Evolutionary conservation across 2,113 vertebrate genomes (phyloP).

Genomic region (Strix aluco): DNA sequence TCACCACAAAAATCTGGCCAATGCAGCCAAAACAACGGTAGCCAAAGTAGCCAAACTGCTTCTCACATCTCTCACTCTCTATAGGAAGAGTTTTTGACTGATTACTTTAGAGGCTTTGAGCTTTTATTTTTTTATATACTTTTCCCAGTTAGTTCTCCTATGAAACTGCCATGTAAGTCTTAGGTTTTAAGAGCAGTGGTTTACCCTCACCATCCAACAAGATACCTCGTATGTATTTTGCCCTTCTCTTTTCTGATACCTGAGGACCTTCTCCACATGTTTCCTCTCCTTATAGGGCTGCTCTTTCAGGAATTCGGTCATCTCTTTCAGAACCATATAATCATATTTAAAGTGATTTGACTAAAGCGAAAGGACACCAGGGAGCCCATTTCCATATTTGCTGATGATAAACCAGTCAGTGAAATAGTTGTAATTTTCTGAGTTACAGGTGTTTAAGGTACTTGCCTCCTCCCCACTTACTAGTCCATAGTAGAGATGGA

Average conservation of each 20-base stretch:
- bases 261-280: slow-evolving; percentile 74
- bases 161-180: not conserved
- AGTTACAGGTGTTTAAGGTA: not conserved
- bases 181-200: not conserved
- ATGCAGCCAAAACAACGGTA: not conserved
- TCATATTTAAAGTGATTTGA: slow-evolving; percentile 73
- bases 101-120: not conserved
- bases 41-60: not conserved
- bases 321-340: slow-evolving; percentile 80
- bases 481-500: not conserved
- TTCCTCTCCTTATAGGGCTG: slow-evolving; percentile 75
- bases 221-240: slow-evolving; percentile 72
- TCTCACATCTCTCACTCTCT: not conserved
- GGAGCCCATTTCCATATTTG: not conserved
- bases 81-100: not conserved
- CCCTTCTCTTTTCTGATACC: slow-evolving; percentile 73
- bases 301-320: slow-evolving; percentile 77
- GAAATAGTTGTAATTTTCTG: not conserved
- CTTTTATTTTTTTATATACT: not conserved
- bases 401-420: not conserved
- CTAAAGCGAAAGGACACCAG: slow-evolving; percentile 23
- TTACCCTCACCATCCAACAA: slow-evolving; percentile 79
- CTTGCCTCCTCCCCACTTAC: not conserved
- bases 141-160: not conserved
- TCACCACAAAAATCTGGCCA: not conserved